Base-by-base conservation (phyloP, 2,797 vertebrate genomes). In the Setipinna tenuifilis region DNA sequence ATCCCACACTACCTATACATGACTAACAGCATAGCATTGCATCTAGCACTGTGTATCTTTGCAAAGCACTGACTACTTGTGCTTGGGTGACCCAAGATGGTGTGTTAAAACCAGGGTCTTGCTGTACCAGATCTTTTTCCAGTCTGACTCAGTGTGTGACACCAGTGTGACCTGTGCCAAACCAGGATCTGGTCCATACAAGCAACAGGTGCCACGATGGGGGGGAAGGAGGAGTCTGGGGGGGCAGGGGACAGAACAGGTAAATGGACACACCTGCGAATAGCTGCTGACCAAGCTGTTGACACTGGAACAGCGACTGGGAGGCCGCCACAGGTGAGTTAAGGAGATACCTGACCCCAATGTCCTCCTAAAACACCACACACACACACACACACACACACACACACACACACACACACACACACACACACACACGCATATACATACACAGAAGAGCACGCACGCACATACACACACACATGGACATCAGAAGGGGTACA, bases 231-330 rank as follows among this genome's bases (percentile, higher is more conserved):
- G 2, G 5, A 41, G 35, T 41, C 5, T 41, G 2, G 35, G 35
- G 35, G 35, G 35, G 35, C 5, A 41, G 35, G 35, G 58, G 58
- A 17, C 58, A 54, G 50, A 9, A 14, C 61, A 65, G 61, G n/a
- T 65, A 65, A 6, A 10, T 0, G 23, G 61, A 9, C 71, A 78
- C 35, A 98, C 97, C 97, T 98, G 97, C 82, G 96, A 94, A 91
- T 95, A 97, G 91, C 84, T 96, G 96, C 97, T 97, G 85, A 97
- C 94, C 85, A 99, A 92, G 85, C 98, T 99, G 95, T 95, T 98
- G 94, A 99, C 94, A 89, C 98, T 99, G 90, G 98, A 99, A 92
- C 97, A 98, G 78, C 97, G 96, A 92, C 97, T 99, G 68, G 97
- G 98, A 80, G 97, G 94, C 84, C 94, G 98, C 98, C 98, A 99